These are phyloP conservation scores for Chaetodon auriga DNA, from an alignment of 2,113 vertebrate genomes.

Conservation along the genomic window DNA sequence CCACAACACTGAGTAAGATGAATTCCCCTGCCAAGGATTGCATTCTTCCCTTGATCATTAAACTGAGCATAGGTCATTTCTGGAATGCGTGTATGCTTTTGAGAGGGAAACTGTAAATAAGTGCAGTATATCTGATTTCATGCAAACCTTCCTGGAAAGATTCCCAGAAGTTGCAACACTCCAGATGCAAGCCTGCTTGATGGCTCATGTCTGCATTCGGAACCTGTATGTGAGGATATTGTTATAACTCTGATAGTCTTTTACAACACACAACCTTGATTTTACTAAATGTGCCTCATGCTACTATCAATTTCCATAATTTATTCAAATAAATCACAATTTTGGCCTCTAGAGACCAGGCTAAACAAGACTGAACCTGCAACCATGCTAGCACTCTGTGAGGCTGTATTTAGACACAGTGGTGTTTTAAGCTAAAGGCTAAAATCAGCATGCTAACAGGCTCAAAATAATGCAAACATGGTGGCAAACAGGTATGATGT, in stretches of 20 bases:
- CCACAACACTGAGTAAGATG: slow-evolving; percentile 13
- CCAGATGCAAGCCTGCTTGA: neutral
- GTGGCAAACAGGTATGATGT: neutral
- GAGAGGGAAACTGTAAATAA: neutral
- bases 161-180: neutral
- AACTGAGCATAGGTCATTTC: slow-evolving; percentile 13
- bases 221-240: neutral
- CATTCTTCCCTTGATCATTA: slow-evolving; percentile 27
- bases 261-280: neutral
- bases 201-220: neutral
- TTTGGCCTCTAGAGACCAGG: neutral
- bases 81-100: slow-evolving; percentile 17
- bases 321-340: neutral
- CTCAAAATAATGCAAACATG: neutral
- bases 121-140: slow-evolving; percentile 5
- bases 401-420: neutral
- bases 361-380: neutral
- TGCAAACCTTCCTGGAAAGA: neutral
- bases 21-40: slow-evolving; percentile 27
- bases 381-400: neutral
- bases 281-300: neutral
- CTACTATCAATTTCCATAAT: neutral
- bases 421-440: no score
- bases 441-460: neutral
- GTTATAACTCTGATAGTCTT: neutral